phyloP scores from a whole-genome alignment of 2,113 vertebrate genomes.

The Gymnogyps californianus region DNA sequence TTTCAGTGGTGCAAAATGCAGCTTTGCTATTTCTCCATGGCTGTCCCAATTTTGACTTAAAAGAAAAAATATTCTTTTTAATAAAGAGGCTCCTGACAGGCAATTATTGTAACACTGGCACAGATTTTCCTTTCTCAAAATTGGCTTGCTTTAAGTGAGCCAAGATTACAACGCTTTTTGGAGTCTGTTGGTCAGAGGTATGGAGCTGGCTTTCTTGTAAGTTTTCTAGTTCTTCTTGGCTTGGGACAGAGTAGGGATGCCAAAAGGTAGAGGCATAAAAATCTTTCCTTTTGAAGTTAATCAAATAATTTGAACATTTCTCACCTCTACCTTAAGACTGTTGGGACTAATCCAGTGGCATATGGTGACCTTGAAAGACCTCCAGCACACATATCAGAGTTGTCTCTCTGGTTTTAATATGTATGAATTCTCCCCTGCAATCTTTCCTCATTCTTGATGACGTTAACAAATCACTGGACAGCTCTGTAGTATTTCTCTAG shows the following conservation, averaged over 20 bases:
- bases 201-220: neutral
- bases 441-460: neutral
- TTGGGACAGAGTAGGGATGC: neutral
- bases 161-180: neutral
- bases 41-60: neutral
- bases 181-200: slow-evolving; percentile 19
- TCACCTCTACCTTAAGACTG: slow-evolving; percentile 5
- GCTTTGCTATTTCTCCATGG: neutral
- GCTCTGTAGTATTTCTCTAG: neutral
- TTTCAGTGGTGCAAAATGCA: neutral
- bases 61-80: neutral
- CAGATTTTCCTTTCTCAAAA: neutral
- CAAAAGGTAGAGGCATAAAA: neutral
- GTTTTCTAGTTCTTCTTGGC: slow-evolving; percentile 32
- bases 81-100: neutral
- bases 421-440: neutral
- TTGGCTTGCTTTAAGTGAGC: neutral
- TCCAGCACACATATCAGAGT: neutral
- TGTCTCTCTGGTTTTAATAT: neutral
- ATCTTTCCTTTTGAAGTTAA: slow-evolving; percentile 32
- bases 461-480: neutral
- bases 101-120: neutral
- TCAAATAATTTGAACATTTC: slow-evolving; percentile 28
- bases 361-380: slow-evolving; percentile 33
- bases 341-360: slow-evolving; percentile 35